Base-by-base conservation (phyloP, 2,797 vertebrate genomes). In the Oryzias sinensis region DNA sequence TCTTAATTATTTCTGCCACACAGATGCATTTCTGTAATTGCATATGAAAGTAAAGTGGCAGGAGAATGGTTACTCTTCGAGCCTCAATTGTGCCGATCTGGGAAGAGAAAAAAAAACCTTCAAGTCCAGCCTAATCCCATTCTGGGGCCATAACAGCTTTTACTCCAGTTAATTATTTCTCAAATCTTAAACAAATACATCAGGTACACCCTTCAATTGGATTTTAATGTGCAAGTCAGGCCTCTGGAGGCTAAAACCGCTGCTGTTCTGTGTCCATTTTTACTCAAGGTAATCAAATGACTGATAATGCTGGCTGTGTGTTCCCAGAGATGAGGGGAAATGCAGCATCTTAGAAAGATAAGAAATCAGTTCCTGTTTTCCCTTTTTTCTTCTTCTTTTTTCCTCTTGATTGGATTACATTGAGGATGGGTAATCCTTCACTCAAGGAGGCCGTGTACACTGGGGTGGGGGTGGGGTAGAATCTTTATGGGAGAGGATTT, bases 121-220 rank as follows among this genome's bases (percentile, higher is more conserved):
- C 61, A 88, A 85, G 84, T 77, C 77, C 60, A 50, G 13, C 77
- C 77, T 88, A 91, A 90, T 92, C 75, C 70, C 73, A 88, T 90
- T 88, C 69, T 68, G 64, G 24, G 7, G 72, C 79, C 80, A 80
- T 87, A 93, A 89, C 87, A 87, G 90, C 89, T 87, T 89, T 91
- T 91, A 90, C 71, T 77, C 72, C 87, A 83, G 90, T 92, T 91
- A 90, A 92, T 93, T 90, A 90, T 90, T 92, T 86, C 87, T 37
- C 77, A 91, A 91, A 91, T 90, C 83, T 91, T 90, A 88, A 90
- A 89, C 86, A 89, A 91, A 92, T 88, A 91, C 88, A 90, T 83
- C 88, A 90, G 83, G 87, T 84, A 85, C 84, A 83, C 65, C 74
- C 79, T 87, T 88, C 89, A 92, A 93, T 91, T 88, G 74, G 89